Base-by-base conservation (phyloP, 2,888 invertebrate species). In the Cryptocephalus primarius region DNA sequence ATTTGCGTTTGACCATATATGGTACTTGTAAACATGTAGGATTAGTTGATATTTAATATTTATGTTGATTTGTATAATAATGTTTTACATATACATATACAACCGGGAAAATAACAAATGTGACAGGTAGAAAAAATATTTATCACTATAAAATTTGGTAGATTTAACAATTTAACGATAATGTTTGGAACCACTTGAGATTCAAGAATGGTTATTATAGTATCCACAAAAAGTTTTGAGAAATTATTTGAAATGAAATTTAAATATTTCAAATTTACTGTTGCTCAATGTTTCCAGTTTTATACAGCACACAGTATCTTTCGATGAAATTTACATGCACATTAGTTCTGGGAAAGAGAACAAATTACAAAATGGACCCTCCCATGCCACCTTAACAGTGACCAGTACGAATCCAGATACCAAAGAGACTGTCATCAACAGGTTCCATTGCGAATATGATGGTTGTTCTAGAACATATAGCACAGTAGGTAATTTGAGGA, bases 401-500 rank as follows among this genome's bases (percentile, higher is more conserved):
- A 83, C 84, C 70, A 76, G 75, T 49, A 74, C 74, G 11, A 75
- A 81, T 66, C 74, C 77, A 11, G 47, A 53, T 44, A 52, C 53
- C 43, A 55, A 55, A 52, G 76, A 77, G 57, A 74, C 74, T 43
- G 76, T 76, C 60, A 72, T 78, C 38, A 82, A 82, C 58, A 75
- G 90, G 59, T 92, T 88, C 69, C 80, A 78, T 62, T 95, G 94
- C 72, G 88, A 91, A 71, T 92, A 85, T 71, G 85, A 87, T 51
- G 89, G 88, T 11, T 94, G 94, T 68, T 76, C 79, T 52, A 76
- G 92, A 58, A 89, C 89, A 46, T 94, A 94, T 69, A 93, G 91
- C 66, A 94, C 94, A 8, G 85, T 90, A 56, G 94, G 94, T 44
- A 95, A 95, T 72, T 75, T 95, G 55, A 80, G 91, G 63, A 94